Evolutionary conservation across 2,888 invertebrate genomes (phyloP).

Genomic region (Tenthredo distinguenda): DNA sequence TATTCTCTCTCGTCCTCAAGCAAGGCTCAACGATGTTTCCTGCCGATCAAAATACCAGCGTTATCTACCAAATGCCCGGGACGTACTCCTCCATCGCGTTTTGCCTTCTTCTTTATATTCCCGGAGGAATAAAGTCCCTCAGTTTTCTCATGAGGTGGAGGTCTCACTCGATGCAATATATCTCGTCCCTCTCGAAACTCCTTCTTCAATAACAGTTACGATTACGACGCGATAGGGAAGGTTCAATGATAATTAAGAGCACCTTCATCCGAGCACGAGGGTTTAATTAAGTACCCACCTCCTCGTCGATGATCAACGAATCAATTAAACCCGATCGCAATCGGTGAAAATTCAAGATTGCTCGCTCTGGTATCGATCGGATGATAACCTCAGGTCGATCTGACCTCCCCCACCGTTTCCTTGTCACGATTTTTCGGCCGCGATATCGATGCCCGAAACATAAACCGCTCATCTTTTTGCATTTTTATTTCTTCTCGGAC

Average conservation of each 20-base stretch:
- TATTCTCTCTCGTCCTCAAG: slow-evolving; percentile 15
- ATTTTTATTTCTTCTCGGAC: background rate
- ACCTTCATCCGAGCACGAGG: background rate
- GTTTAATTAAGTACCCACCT: background rate
- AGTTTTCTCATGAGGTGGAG: background rate
- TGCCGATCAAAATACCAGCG: slow-evolving; percentile 72
- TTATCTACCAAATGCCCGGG: slow-evolving; percentile 64
- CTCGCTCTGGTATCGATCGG: background rate
- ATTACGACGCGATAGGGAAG: background rate
- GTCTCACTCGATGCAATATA: background rate
- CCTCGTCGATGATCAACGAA: background rate
- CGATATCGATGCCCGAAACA: slow-evolving; percentile 29
- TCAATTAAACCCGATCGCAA: slow-evolving; percentile 39
- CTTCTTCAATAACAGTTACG: background rate
- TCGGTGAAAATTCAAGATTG: slow-evolving; percentile 4
- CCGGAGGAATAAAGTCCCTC: background rate
- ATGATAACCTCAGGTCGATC: background rate
- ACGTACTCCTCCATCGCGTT: background rate
- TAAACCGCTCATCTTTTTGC: background rate
- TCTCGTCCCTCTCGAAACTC: background rate
- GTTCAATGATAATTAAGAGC: slow-evolving; percentile 4
- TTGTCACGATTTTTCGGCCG: background rate
- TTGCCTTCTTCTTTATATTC: background rate
- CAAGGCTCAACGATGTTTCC: slow-evolving; percentile 48
- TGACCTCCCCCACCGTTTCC: background rate